Percentiles rank a stretch among this genome's conserved stretches.
phyloP scores from a whole-genome alignment of 2,888 invertebrate genomes.

The Coronaproctus castanopsis region DNA sequence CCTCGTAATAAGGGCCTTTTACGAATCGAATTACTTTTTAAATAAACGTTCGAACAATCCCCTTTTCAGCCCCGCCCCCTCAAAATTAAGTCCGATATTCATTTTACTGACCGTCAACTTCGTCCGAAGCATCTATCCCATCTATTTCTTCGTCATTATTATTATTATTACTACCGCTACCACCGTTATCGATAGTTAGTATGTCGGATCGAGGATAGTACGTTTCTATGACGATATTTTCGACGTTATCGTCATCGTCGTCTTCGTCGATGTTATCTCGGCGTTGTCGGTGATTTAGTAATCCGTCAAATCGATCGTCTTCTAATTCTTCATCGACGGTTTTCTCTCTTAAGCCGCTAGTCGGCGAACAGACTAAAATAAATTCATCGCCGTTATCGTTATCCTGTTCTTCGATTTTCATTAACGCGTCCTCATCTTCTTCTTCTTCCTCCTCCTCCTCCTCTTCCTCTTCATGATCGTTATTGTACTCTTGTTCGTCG shows the following conservation, averaged over 20 bases:
- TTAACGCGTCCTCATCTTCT: not conserved
- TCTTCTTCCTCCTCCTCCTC: not conserved
- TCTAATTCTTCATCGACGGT: not conserved
- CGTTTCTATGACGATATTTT: not conserved
- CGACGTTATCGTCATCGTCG: too few relatives aligned
- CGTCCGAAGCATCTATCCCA: not conserved
- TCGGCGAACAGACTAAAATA: not conserved
- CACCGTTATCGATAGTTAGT: too few relatives aligned
- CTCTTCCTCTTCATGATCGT: not conserved
- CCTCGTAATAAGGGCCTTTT: too few relatives aligned
- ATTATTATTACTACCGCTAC: not conserved
- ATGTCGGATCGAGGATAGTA: not conserved
- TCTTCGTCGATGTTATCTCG: not conserved
- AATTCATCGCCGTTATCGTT: not conserved
- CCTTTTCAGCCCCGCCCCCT: too few relatives aligned
- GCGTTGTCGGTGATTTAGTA: not conserved
- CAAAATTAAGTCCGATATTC: too few relatives aligned
- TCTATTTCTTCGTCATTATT: conserved; percentile 1
- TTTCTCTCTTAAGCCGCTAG: not conserved
- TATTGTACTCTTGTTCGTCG: not conserved
- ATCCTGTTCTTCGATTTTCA: not conserved
- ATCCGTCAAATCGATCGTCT: not conserved
- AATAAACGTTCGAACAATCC: too few relatives aligned
- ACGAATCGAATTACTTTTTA: too few relatives aligned
- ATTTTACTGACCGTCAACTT: too few relatives aligned